Evolutionary conservation across 2,113 vertebrate species (phyloP).

Genomic region (Hassar affinis): DNA sequence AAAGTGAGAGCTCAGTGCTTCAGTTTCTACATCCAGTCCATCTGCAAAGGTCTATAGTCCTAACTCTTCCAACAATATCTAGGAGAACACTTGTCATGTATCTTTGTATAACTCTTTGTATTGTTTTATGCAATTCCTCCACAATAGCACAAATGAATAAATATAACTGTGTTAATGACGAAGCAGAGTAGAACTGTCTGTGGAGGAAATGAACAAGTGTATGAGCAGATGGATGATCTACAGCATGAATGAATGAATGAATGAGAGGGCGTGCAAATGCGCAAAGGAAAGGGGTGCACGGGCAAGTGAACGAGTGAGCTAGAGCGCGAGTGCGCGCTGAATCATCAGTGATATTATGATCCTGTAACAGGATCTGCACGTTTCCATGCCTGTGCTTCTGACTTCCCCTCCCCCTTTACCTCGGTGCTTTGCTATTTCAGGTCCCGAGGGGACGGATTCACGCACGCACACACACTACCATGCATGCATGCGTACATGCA

Average conservation of each 20-base stretch:
- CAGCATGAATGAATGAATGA: neutral
- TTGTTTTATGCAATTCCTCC: neutral
- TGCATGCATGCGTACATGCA: slow-evolving; percentile 26
- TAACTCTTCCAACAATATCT: neutral
- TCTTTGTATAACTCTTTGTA: neutral
- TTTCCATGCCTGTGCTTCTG: slow-evolving; percentile 59
- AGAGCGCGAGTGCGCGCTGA: slow-evolving; percentile 33
- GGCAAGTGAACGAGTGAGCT: slow-evolving; percentile 8
- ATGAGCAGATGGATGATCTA: neutral
- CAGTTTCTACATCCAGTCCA: neutral
- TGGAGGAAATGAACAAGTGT: neutral
- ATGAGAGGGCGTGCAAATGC: neutral
- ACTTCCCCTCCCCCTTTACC: slow-evolving; percentile 56
- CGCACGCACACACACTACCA: slow-evolving; percentile 33
- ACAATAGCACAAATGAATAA: neutral
- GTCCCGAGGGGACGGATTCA: slow-evolving; percentile 55
- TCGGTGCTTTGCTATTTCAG: slow-evolving; percentile 57
- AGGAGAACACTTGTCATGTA: neutral
- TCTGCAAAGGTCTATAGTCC: neutral
- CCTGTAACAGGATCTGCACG: slow-evolving; percentile 57
- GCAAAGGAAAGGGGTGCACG: slow-evolving; percentile 19
- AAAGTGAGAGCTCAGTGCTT: neutral
- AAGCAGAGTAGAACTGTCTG: neutral
- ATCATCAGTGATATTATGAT: slow-evolving; percentile 60
- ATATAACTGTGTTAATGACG: neutral